Percentiles rank a stretch among this genome's conserved stretches.
phyloP scores from a whole-genome alignment of 2,797 vertebrate genomes.

The Anableps anableps region DNA sequence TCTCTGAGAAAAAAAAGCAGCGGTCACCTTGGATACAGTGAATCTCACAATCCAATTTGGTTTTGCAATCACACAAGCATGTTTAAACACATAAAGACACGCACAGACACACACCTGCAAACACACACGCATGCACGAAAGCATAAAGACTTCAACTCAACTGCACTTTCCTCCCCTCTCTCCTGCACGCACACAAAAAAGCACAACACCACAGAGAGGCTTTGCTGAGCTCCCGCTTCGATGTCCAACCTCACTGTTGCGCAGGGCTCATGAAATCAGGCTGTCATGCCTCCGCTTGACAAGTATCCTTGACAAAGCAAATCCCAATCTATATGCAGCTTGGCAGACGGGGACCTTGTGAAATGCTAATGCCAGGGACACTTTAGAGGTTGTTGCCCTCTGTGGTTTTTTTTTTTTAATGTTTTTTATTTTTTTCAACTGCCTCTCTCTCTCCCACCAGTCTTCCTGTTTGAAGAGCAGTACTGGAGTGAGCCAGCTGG shows the following conservation, averaged over 20 bases:
- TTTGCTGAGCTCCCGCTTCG: conserved; percentile 48
- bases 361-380: conserved; percentile 79
- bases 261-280: conserved; percentile 72
- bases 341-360: conserved; percentile 75
- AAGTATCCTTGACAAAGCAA: conserved; percentile 81
- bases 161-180: conserved; percentile 31
- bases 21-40: conserved; percentile 64
- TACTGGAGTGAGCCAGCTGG: conserved; percentile 80
- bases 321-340: conserved; percentile 78
- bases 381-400: conserved; percentile 75
- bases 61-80: conserved; percentile 43
- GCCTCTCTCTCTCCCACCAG: conserved; percentile 11
- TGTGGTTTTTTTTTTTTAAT: conserved; percentile 61
- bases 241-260: conserved; percentile 60
- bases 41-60: conserved; percentile 54
- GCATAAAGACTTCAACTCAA: conserved; percentile 46
- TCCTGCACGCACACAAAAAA: conserved; percentile 10
- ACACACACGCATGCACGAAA: conserved; percentile 30
- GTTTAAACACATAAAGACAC: conserved; percentile 17
- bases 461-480: conserved; percentile 60
- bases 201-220: conserved; percentile 49
- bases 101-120: conserved; percentile 37
- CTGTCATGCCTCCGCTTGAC: conserved; percentile 75
- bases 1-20: conserved; percentile 23
- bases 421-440: conserved; percentile 17